Evolutionary conservation across 2,888 invertebrate genomes (phyloP), one percentile per base, ranked within the genome.

Genomic region (Xanthorhoe designata): DNA sequence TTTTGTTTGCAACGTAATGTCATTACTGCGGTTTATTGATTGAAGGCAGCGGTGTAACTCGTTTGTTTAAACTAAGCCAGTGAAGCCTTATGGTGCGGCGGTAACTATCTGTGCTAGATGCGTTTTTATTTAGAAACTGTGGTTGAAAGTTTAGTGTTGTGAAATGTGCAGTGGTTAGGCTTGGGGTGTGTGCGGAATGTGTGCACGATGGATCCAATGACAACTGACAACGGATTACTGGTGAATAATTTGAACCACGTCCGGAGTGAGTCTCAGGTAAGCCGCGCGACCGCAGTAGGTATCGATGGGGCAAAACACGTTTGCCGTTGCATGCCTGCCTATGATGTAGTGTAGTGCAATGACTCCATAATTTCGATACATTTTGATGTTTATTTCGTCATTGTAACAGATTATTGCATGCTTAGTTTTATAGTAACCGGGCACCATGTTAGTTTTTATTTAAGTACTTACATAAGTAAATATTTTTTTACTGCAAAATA

Each of bases 241-340:
- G 91, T 90, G 84, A 93, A 93, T 83, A 94, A 93, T 89, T 84
- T 92, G 86, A 91, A 91, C 84, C 93, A 93, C 79, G 90, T 87
- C 87, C 91, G 92, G 83, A 92, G 82, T 81, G 93, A 94, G 69
- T 91, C 92, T 81, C 93, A 93, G 93, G 93, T 93, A 89, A 91
- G 92, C 83, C 62, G 62, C 79, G 78, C 71, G 74, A 76, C 73
- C 71, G 32, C 66, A 72, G 83, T 84, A 83, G 82, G 83, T 87
- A 89, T 87, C 85, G 85, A 85, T 85, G 87, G 80, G 80, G 84
- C 85, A 79, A 87, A 91, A 90, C 92, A 89, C 88, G 91, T 92
- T 92, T 90, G 84, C 81, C 76, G 85, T 84, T 88, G 88, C 89
- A 89, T 86, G 81, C 84, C 85, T 86, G 82, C 85, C 88, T 91